Evolutionary conservation across 2,113 vertebrate genomes (phyloP).

Genomic region (Micromys minutus): DNA sequence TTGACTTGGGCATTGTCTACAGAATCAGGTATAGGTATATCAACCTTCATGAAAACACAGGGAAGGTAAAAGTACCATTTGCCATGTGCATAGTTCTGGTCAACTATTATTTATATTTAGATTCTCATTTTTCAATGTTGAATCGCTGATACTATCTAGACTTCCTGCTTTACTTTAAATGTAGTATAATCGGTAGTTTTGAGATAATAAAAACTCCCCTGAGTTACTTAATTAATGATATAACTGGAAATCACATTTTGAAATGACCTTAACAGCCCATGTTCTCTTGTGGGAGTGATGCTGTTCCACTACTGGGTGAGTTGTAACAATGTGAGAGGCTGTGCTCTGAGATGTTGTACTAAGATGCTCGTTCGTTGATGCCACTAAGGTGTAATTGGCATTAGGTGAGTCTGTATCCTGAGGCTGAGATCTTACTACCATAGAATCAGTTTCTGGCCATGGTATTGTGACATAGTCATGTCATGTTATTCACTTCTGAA

Average conservation of each 20-base stretch:
- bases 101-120: neutral
- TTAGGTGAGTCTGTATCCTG: neutral
- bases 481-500: constrained; percentile 21
- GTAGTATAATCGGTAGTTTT: constrained; percentile 18
- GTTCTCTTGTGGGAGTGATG: neutral
- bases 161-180: constrained; percentile 60
- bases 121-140: neutral
- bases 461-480: neutral
- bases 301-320: neutral
- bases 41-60: constrained; percentile 20
- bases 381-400: neutral
- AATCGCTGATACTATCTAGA: neutral
- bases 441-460: constrained; percentile 32
- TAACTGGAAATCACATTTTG: constrained; percentile 48
- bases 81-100: neutral
- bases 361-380: neutral
- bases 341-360: neutral
- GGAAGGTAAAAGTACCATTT: constrained; percentile 49
- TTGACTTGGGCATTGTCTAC: neutral
- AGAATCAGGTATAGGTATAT: neutral
- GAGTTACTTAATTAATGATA: constrained; percentile 37
- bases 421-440: neutral
- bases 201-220: constrained; percentile 37
- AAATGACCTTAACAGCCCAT: neutral
- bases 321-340: neutral